These are phyloP conservation scores for Heliocidaris tuberculata DNA, from an alignment of 35 echinoderm and acorn worm species.

Conservation along the genomic window DNA sequence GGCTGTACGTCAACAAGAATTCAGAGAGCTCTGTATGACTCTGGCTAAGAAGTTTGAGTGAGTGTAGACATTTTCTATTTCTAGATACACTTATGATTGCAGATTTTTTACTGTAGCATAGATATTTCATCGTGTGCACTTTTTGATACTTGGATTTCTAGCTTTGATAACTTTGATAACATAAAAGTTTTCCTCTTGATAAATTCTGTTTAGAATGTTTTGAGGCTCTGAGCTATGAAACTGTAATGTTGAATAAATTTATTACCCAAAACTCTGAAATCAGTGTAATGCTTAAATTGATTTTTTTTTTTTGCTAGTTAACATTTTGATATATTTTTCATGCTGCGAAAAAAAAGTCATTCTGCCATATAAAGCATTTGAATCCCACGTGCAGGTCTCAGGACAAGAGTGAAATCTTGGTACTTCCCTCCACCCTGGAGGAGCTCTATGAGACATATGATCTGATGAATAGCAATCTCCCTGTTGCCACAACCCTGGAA, in stretches of 20 bases:
- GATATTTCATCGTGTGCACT: background rate
- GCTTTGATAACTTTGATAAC: no score
- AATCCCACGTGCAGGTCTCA: background rate
- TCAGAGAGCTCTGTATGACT: background rate
- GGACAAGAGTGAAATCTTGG: background rate
- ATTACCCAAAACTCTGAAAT: no score
- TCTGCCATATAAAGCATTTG: background rate
- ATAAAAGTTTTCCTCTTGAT: no score
- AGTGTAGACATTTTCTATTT: background rate
- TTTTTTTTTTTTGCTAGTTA: no score
- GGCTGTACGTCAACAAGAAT: background rate
- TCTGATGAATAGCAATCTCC: background rate
- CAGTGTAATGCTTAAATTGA: no score
- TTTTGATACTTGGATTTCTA: no score
- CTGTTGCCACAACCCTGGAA: background rate
- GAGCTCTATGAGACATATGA: background rate
- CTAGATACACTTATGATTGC: background rate
- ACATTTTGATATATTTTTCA: no score
- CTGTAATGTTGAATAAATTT: no score
- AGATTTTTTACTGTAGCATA: background rate
- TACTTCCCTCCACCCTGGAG: background rate
- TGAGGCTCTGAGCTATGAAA: no score
- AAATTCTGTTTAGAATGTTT: no score
- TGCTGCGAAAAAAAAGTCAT: background rate
- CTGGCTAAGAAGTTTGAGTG: conserved; percentile 6